These are phyloP conservation scores for Stenoptilia bipunctidactyla DNA, from an alignment of 2,888 invertebrate genomes.

Conservation along the genomic window DNA sequence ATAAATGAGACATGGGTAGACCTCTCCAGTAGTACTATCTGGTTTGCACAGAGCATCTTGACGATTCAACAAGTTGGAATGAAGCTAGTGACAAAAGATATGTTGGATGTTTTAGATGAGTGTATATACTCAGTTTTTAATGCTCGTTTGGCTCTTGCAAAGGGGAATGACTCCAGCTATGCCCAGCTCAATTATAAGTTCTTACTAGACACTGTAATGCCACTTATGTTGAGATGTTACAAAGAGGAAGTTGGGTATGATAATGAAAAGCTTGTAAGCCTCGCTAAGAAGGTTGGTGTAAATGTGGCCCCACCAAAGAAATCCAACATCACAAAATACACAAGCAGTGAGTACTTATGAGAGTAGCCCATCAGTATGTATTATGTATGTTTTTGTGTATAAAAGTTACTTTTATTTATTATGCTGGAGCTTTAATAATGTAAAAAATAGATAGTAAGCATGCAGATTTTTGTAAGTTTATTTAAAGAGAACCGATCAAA, in stretches of 20 bases:
- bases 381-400: conserved; percentile 26
- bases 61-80: conserved; percentile 82
- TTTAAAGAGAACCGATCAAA: conserved; percentile 62
- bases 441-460: conserved; percentile 65
- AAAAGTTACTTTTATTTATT: conserved; percentile 62
- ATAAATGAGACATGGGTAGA: conserved; percentile 77
- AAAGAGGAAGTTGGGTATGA: conserved; percentile 73
- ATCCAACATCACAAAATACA: conserved; percentile 77
- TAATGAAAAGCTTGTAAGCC: conserved; percentile 57
- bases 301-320: conserved; percentile 67
- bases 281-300: conserved; percentile 68
- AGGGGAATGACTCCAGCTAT: conserved; percentile 53
- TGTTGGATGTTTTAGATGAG: conserved; percentile 79
- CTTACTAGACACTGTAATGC: conserved; percentile 75
- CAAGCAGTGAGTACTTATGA: conserved; percentile 76
- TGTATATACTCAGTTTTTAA: conserved; percentile 81
- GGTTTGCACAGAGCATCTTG: conserved; percentile 83
- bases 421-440: conserved; percentile 68
- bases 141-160: conserved; percentile 75
- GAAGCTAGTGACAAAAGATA: conserved; percentile 80
- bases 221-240: conserved; percentile 73
- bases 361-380: conserved; percentile 31
- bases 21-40: conserved; percentile 83
- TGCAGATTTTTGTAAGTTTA: conserved; percentile 65
- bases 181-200: conserved; percentile 78